Base-by-base conservation (phyloP, 2,113 vertebrate species). In the Tragelaphus buxtoni region DNA sequence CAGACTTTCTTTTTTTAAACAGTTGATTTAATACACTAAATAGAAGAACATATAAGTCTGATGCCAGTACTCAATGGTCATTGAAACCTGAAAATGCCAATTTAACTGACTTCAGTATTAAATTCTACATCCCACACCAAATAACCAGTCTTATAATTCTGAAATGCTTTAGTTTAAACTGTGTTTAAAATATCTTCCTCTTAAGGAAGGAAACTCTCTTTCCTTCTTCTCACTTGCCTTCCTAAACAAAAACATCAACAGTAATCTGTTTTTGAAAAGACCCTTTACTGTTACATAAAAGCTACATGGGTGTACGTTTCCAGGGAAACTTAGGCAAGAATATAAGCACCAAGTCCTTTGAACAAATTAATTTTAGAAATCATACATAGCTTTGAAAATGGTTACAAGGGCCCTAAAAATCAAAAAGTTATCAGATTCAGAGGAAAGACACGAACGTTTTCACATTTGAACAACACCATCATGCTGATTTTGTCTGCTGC, bases 1-100 rank as follows among this genome's bases (percentile, higher is more conserved):
- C 72, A 83, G 87, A 77, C n/a, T 92, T 89, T 60, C 28, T 47
- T 88, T 94, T 79, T 83, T 87, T 39, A 93, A 96, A 90, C 80
- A 97, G 58, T 24, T 88, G 69, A 79, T 53, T 83, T 58, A 84
- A 90, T 81, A 80, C 3, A 83, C 45, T 74, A 91, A 63, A 61
- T 51, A 91, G 35, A 80, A 63, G 69, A 77, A 35, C 90, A 80
- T 28, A 28, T 32, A 30, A 39, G 17, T 42, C 49, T 42, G 30
- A 86, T 51, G 49, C 39, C 87, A 56, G 9, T 12, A 24, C 55
- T 85, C 80, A 61, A 1, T 28, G 47, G 45, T 45, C 42, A 63
- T 24, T 17, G 49, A 88, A 95, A 88, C 49, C 20, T 49, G 47
- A 20, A 63, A 91, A 60, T 18, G 58, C 45, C 77, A 87, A 12